Evolutionary conservation across 2,113 vertebrate species (phyloP), one percentile per base, ranked within the genome.

Genomic region (Xyliphius kryptos): DNA sequence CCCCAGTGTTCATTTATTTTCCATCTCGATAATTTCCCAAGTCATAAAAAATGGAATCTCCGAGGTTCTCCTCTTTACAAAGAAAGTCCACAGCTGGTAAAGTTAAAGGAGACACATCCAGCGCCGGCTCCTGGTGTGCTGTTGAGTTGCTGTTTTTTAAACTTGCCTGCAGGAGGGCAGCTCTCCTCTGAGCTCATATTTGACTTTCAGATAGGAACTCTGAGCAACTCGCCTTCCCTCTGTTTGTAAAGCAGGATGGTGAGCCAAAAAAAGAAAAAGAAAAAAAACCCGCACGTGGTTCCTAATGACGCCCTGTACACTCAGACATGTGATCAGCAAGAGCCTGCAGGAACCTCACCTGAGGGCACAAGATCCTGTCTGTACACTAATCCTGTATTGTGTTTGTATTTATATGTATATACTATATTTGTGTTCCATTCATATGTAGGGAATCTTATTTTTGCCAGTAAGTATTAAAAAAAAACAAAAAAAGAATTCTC

Each of bases 191-290:
- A 5, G 37, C 37, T 38, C 74, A 70, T 74, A 79, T 86, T 79
- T 82, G 80, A 80, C 82, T 85, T 83, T 78, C 76, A 82, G 81
- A 73, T 84, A 70, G 53, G 72, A 80, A 81, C 73, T 63, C 44
- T 19, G 26, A 12, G 16, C 47, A 12, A 16, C 46, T 15, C 9
- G 12, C 13, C 16, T 19, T 50, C 48, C 1, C 14, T 20, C 41
- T 21, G 5, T 20, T 8, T 49, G 20, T 49, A 3, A 38, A 10
- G 11, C 59, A 12, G 49, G 32, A n/a, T 3, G 12, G 36, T 3
- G 3, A 60, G 10, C 6, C 14, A 19, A 20, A 38, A 37, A 2
- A 5, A 32, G 26, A 32, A 6, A 32, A 6, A 26, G 22, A 26
- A 6, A 26, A 26, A 32, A 6, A 32, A 2, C 26, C 26, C 7